phyloP scores from a whole-genome alignment of 2,888 invertebrate species.

The Orchesellides sinensis region DNA sequence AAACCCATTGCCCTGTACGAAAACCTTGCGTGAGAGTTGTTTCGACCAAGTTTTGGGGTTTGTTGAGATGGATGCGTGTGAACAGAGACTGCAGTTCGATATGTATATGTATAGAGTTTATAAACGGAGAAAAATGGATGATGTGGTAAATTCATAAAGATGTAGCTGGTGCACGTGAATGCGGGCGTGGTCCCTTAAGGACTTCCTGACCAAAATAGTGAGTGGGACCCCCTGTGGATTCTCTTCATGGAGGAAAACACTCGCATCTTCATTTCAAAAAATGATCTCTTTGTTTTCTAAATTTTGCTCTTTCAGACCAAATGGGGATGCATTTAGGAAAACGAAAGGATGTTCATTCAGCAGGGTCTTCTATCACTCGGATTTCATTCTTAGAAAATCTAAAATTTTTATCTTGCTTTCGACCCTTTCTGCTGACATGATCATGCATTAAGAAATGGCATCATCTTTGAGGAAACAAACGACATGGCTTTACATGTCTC shows the following conservation, averaged over 20 bases:
- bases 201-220: conserved; percentile 64
- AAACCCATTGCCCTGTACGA: too few relatives aligned
- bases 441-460: conserved; percentile 21
- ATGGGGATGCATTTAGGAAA: neutral
- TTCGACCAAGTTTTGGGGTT: neutral
- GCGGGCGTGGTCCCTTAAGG: conserved; percentile 69
- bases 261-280: conserved; percentile 57
- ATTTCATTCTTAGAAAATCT: conserved; percentile 68
- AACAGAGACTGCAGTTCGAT: neutral
- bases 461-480: neutral
- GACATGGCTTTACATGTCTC: neutral
- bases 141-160: conserved; percentile 44
- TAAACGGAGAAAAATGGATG: neutral
- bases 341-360: conserved; percentile 39
- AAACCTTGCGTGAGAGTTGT: too few relatives aligned
- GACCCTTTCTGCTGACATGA: conserved; percentile 41
- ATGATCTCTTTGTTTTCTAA: conserved; percentile 68
- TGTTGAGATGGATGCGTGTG: neutral
- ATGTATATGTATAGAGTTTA: neutral
- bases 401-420: conserved; percentile 35
- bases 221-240: conserved; percentile 62
- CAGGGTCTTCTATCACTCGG: conserved; percentile 62
- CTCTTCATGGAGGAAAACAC: conserved; percentile 61
- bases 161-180: conserved; percentile 69
- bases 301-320: neutral